Evolutionary conservation across 2,113 vertebrate genomes (phyloP), one percentile per base, ranked within the genome.

Genomic region (Phalacrocorax carbo): DNA sequence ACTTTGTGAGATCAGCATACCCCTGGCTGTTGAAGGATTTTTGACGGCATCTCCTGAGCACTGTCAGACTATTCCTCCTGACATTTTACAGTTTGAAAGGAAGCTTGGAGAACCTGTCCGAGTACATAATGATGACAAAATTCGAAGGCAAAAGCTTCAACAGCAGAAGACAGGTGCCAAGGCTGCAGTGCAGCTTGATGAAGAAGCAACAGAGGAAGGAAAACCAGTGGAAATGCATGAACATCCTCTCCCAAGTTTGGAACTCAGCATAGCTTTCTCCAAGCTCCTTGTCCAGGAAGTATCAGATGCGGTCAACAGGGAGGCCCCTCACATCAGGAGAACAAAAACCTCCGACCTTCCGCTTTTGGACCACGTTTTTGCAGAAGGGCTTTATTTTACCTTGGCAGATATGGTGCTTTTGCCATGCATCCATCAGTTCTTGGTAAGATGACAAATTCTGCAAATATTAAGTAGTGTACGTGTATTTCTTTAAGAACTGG

Each of bases 121-220:
- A 95, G 99, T 99, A 32, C 99, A 99, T 95, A 99, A 99, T 0
- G 99, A 99, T 62, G 99, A 99, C 97, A 99, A 99, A 97, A 99
- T 99, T 72, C 98, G 99, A 18, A 97, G 99, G 76, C 99, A 99
- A 94, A 99, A 99, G 84, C 98, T 99, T 82, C 98, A 99, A 18
- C 98, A 98, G 15, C 98, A 99, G 96, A 97, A 95, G 55, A 82
- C 94, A 10, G 58, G 62, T 42, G 69, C 79, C 34, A 83, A 91
- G 40, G n/a, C 60, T 88, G 48, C 27, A 29, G 55, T 23, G 16
- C 36, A 46, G 10, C 58, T 49, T 36, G 30, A 26, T 29, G 61
- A 87, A 88, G 94, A 58, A 40, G 52, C 42, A 61, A 12, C 18
- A n/a, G 49, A 71, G 13, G 87, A 82, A 77, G 88, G 69, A 49